Base-by-base conservation (phyloP, 1,140 invertebrate genomes). In the Streblospio benedicti region DNA sequence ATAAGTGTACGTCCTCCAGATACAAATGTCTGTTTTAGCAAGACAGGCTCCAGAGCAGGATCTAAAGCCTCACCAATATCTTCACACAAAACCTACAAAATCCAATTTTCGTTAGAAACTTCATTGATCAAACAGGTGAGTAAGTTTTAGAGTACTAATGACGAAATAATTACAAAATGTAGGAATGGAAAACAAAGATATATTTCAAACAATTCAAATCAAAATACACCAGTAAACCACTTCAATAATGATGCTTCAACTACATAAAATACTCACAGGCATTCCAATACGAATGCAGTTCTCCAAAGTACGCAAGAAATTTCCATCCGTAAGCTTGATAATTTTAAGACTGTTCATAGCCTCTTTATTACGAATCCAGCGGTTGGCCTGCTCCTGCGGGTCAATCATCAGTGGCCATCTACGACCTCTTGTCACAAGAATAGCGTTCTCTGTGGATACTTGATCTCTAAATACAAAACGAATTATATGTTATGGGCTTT, bases 371-470 rank as follows among this genome's bases (percentile, higher is more conserved):
- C 85, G 81, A 55, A 93, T 88, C 90, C 90, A 93, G 49, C 86
- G 79, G 74, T 90, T 90, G 0, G 89, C 89, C 80, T 93, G 89
- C 74, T 92, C 89, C 73, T 93, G 90, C 0, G 90, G 90, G 79
- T 92, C 90, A 60, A 92, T 91, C 83, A 91, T 90, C 0, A 93
- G 80, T 0, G 90, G 88, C 89, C 90, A 92, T 18, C 88, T 81
- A 25, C 84, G 79, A 0, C 87, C 85, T 45, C 85, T 81, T 0
- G 87, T 92, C 0, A 90, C 89, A 32, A 93, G 78, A 45, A 93
- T 87, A 1, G 87, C 90, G 75, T 93, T 93, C 75, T 93, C 90
- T 0, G 87, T 89, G 6, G 89, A 92, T 16, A 91, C 83, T 31
- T 83, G 82, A 52, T 58, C 56, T 25, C 56, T 32, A n/a, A n/a